A percentile compares a stretch with the other conserved stretches of the same genome.
Evolutionary conservation across 2,888 invertebrate species (phyloP).

Genomic region (Drosophila gaucha): DNA sequence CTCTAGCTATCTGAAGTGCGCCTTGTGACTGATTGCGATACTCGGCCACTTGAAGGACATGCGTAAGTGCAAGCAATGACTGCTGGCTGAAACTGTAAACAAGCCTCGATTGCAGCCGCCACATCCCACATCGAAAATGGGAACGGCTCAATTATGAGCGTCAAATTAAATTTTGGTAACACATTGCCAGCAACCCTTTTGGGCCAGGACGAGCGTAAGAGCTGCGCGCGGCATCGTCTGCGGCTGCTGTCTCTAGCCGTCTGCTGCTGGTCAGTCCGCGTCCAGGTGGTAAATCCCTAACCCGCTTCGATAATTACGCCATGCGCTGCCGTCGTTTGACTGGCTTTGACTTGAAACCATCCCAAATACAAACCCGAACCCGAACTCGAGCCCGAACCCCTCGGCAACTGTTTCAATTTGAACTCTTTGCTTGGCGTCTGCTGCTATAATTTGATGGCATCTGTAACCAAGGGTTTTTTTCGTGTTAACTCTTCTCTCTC

Average conservation of each 20-base stretch:
- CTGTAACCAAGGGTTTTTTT: constrained; percentile 64
- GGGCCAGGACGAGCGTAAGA: constrained; percentile 17
- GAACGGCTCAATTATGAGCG: constrained; percentile 65
- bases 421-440: constrained; percentile 55
- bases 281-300: constrained; percentile 79
- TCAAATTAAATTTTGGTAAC: constrained; percentile 64
- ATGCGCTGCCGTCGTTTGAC: constrained; percentile 64
- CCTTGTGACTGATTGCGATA: constrained; percentile 17
- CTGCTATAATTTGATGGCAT: constrained; percentile 70
- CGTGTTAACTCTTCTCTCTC: constrained; percentile 5
- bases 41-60: constrained; percentile 31
- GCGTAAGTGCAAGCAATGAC: not conserved
- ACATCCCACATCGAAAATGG: constrained; percentile 44
- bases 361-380: constrained; percentile 17
- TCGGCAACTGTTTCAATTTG: constrained; percentile 74
- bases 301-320: constrained; percentile 71
- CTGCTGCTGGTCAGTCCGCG: constrained; percentile 55
- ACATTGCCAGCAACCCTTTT: constrained; percentile 55
- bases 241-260: constrained; percentile 57
- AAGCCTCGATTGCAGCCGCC: constrained; percentile 38
- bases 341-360: constrained; percentile 62
- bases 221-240: constrained; percentile 22
- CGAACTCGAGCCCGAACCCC: constrained; percentile 53
- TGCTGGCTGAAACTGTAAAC: constrained; percentile 3
- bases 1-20: constrained; percentile 12